Evolutionary conservation across 2,888 invertebrate genomes (phyloP), one percentile per base, ranked within the genome.

Genomic region (Stenolophus ochropezus): DNA sequence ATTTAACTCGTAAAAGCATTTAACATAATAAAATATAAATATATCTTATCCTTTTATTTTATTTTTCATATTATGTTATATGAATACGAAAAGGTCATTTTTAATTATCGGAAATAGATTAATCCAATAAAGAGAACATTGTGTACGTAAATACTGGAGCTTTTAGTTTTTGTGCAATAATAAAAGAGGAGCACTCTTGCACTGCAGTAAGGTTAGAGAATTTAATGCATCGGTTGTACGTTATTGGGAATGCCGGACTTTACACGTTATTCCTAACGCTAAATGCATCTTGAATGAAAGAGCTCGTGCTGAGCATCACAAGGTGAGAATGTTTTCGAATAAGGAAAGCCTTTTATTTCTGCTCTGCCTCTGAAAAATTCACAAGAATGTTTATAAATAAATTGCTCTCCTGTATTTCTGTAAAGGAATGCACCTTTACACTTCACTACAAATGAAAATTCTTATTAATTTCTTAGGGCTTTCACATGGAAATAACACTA

Each of bases 211-310:
- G n/a, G n/a, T n/a, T n/a, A n/a, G n/a, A n/a, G n/a, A n/a, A n/a
- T n/a, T n/a, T n/a, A n/a, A n/a, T n/a, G n/a, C n/a, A 56, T 21
- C 18, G 20, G 56, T 56, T 56, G n/a, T n/a, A n/a, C n/a, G n/a
- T 56, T 56, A 56, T 56, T 56, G 18, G 14, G 23, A 11, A 75
- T 53, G 14, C 16, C 25, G 75, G 53, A 53, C 49, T 75, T 58
- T 33, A 33, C 76, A 53, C 33, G 33, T 42, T 58, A 33, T 42
- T 42, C 33, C 33, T 42, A 75, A 23, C 53, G 23, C 16, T 56
- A 56, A 76, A 27, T 76, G 53, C 76, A 76, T 76, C 23, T 76
- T 58, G 58, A 76, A 76, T 76, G 74, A 56, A 58, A 76, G 73
- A 20, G 23, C 47, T 73, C 73, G 73, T 73, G 73, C 73, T 11